Percentiles rank a stretch among this genome's conserved stretches.
Conservation (phyloP, 2,888 invertebrate genomes). For the Philereme vetulata region DNA sequence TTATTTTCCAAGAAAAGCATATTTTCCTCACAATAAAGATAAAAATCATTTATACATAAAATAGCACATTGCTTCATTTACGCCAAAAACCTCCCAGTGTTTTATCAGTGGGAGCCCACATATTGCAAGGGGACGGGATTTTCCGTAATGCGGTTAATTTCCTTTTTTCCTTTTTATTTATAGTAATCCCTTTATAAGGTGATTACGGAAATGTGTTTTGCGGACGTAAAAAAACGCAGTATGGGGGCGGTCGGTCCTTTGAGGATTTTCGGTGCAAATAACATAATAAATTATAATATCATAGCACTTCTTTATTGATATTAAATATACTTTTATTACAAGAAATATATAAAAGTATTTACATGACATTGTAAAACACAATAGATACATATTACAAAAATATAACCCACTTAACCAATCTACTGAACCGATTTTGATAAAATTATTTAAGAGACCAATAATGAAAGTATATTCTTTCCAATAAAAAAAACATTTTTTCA, state of each 20-base stretch:
- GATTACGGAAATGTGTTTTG: slow-evolving; percentile 84
- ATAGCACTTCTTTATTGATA: not conserved
- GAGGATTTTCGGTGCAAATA: slow-evolving; percentile 53
- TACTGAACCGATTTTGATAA: too few species aligned
- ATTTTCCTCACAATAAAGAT: slow-evolving; percentile 33
- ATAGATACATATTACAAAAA: too few species aligned
- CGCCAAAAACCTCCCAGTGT: slow-evolving; percentile 74
- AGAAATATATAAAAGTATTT: too few species aligned
- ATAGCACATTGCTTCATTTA: slow-evolving; percentile 78
- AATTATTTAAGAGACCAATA: too few species aligned
- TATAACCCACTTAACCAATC: too few species aligned
- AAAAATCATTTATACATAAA: slow-evolving; percentile 63
- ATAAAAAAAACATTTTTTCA: too few species aligned
- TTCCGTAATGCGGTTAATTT: slow-evolving; percentile 84
- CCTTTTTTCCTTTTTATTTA: slow-evolving; percentile 84
- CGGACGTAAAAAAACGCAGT: slow-evolving; percentile 82
- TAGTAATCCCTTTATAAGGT: slow-evolving; percentile 84
- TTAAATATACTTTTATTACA: too few species aligned
- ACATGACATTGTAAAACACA: too few species aligned
- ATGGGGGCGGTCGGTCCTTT: slow-evolving; percentile 68
- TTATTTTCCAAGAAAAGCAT: not conserved
- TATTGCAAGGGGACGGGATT: slow-evolving; percentile 79
- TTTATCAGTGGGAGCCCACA: slow-evolving; percentile 81
- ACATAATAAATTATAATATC: slow-evolving; percentile 21
- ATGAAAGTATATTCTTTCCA: too few species aligned